Base-by-base conservation (phyloP, 2,797 vertebrate species). In the Sebastes steindachneri region DNA sequence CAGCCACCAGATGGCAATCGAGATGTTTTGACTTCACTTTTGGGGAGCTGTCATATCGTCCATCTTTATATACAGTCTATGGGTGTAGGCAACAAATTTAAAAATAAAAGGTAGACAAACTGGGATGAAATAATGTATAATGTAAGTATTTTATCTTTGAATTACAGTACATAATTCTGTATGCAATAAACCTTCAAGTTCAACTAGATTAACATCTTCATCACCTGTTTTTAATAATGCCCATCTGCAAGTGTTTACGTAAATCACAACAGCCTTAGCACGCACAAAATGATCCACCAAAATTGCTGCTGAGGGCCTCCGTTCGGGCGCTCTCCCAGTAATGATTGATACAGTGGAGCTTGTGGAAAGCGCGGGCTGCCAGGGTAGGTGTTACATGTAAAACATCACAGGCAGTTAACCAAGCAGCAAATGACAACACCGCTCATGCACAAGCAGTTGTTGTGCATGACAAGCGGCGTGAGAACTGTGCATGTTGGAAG, bases 321-420 rank as follows among this genome's bases (percentile, higher is more conserved):
- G 63, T 73, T 86, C 15, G 41, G 84, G 48, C 84, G 26, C 77
- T 68, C 73, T 75, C 75, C 82, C 88, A 84, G 80, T 45, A 70
- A 84, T 86, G 86, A 88, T 87, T 94, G 91, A 92, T 94, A 85
- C 89, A 92, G 77, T 91, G 86, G 84, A 85, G 73, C 75, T 80
- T n/a, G 79, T 86, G 88, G 91, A 89, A 89, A 93, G 75, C 5
- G 68, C 75, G 19, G 29, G 25, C 84, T 82, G 88, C 91, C 92
- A 90, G 77, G 63, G 81, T 57, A 92, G 92, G 89, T 91, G 89
- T 88, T 92, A 84, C 75, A 86, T 82, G 83, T 75, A 68, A 71
- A 80, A 77, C 82, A 87, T 90, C 82, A 79, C 85, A 74, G 77
- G 71, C 83, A 58, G 85, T 87, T 82, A 86, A 88, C 77, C 84